Evolutionary conservation across 2,113 vertebrate genomes (phyloP).

Genomic region (Penelope pileata): DNA sequence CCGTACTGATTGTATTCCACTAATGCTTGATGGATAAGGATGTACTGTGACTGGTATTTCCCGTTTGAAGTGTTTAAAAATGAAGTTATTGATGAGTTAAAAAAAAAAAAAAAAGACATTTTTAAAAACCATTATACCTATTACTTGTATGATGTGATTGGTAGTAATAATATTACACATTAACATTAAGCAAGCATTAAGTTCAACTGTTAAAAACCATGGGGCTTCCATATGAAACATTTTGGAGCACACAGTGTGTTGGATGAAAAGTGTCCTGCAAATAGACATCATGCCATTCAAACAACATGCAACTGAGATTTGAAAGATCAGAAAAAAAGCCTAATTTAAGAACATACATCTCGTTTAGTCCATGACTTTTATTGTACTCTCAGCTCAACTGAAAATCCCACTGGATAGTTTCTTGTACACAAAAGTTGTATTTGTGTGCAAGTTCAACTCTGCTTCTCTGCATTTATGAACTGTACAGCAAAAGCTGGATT

Average conservation of each 20-base stretch:
- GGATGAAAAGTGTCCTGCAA: not conserved
- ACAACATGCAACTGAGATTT: not conserved
- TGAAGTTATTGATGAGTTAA: not conserved
- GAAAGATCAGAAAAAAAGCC: not conserved
- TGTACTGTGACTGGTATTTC: conserved; percentile 88
- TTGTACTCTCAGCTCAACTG: not conserved
- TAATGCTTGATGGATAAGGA: conserved; percentile 94
- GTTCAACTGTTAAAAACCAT: not conserved
- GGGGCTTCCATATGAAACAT: not conserved
- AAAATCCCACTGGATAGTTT: not conserved
- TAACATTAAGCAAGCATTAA: not conserved
- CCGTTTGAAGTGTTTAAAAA: conserved; percentile 11
- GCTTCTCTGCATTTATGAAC: not conserved
- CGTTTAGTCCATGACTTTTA: not conserved
- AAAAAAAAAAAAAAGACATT: too few relatives aligned
- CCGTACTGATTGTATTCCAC: conserved; percentile 95
- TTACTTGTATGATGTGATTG: not conserved
- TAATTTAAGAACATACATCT: not conserved
- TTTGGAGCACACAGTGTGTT: not conserved
- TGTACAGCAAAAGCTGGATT: not conserved
- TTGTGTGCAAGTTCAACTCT: not conserved
- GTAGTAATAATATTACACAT: not conserved
- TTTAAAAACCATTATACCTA: not conserved
- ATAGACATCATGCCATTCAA: not conserved
- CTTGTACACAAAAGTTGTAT: not conserved